These are phyloP conservation scores for Dendrocincla tyrannina DNA, from an alignment of 2,797 vertebrate genomes.

Conservation along the genomic window DNA sequence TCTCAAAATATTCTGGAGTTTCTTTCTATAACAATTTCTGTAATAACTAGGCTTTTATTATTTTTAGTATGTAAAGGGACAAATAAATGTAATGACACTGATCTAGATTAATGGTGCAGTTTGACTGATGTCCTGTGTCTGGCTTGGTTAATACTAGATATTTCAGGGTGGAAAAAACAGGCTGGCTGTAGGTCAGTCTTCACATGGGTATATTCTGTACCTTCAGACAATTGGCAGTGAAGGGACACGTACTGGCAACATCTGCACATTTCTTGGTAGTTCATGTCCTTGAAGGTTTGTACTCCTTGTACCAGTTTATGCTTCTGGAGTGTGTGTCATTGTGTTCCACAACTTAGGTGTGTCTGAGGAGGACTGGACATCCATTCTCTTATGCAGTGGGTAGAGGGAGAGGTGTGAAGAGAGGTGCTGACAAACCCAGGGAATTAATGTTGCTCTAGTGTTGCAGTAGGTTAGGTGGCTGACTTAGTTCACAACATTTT, in stretches of 20 bases:
- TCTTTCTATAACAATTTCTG: not conserved
- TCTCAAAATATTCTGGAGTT: not conserved
- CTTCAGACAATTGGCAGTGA: not conserved
- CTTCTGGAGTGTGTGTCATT: not conserved
- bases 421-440: not conserved
- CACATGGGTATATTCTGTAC: not conserved
- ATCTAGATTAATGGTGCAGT: not conserved
- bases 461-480: not conserved
- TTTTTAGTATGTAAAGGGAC: not conserved
- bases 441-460: not conserved
- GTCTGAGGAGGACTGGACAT: not conserved
- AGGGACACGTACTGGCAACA: not conserved
- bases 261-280: not conserved
- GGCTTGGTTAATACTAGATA: not conserved
- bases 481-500: not conserved
- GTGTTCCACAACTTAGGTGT: not conserved
- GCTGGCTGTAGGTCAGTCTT: not conserved
- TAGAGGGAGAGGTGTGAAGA: not conserved
- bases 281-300: not conserved
- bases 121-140: not conserved
- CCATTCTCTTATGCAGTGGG: not conserved
- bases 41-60: not conserved
- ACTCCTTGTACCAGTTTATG: not conserved
- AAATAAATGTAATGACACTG: not conserved
- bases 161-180: not conserved